Evolutionary conservation across 2,797 vertebrate species (phyloP).

Genomic region (Acomys russatus): DNA sequence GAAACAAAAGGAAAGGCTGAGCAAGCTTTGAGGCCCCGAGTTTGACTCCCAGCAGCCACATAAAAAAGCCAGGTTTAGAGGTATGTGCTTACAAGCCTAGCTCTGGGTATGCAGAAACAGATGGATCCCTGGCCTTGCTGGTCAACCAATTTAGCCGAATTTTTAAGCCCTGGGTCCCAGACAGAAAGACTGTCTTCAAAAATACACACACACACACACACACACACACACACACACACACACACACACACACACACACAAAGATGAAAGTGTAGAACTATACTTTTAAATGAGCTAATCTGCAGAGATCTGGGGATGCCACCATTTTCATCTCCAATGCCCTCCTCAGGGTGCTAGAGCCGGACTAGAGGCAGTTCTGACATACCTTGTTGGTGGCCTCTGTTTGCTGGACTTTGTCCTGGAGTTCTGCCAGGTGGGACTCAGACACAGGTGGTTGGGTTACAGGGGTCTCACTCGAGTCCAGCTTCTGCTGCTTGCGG

Average conservation of each 20-base stretch:
- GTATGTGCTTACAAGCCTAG: background rate
- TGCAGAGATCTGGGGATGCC: background rate
- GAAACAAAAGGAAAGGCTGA: slow-evolving; percentile 20
- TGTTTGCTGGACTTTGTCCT: slow-evolving; percentile 91
- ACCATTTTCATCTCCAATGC: background rate
- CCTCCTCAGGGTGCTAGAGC: background rate
- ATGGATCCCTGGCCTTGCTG: background rate
- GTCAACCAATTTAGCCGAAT: background rate
- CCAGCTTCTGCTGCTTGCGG: slow-evolving; percentile 84
- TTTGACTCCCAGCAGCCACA: background rate
- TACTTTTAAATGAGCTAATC: background rate
- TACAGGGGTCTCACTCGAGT: slow-evolving; percentile 80
- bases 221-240: background rate
- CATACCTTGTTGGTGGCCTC: slow-evolving; percentile 94
- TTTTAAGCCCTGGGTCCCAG: background rate
- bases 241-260: background rate
- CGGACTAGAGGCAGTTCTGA: background rate
- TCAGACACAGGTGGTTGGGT: slow-evolving; percentile 86
- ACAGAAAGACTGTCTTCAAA: background rate
- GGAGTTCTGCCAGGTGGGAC: slow-evolving; percentile 90
- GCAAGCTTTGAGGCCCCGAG: background rate
- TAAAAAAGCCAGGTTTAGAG: background rate
- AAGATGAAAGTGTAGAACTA: background rate
- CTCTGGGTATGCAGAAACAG: background rate
- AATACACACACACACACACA: background rate